A percentile compares a stretch with the other conserved stretches of the same genome.
Conservation (phyloP, 2,888 invertebrate genomes). For the Craniophora ligustri region DNA sequence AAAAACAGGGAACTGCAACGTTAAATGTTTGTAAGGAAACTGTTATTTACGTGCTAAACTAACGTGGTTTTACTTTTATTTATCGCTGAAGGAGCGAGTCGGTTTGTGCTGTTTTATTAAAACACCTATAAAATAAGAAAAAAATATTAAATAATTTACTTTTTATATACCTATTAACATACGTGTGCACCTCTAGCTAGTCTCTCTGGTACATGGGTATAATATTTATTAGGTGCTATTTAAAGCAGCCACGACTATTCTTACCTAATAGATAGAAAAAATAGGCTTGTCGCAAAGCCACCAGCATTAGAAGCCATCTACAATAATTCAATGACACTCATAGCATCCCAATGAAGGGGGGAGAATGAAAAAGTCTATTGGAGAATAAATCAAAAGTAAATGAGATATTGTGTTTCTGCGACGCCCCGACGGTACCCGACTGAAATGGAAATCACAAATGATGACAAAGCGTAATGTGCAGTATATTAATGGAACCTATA, state of each 20-base stretch:
- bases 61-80: slow-evolving; percentile 5
- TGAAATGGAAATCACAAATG: slow-evolving; percentile 75
- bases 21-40: slow-evolving; percentile 38
- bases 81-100: neutral
- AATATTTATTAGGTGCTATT: neutral
- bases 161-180: no score
- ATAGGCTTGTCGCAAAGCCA: slow-evolving; percentile 24
- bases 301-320: slow-evolving; percentile 45
- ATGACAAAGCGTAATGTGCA: slow-evolving; percentile 75
- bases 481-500: slow-evolving; percentile 68
- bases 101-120: neutral
- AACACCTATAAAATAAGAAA: neutral
- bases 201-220: no score
- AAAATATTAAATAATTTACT: no score
- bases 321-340: slow-evolving; percentile 65
- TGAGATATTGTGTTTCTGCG: slow-evolving; percentile 74
- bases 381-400: slow-evolving; percentile 81
- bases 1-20: slow-evolving; percentile 60
- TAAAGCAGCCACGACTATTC: neutral
- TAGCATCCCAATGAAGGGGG: slow-evolving; percentile 65
- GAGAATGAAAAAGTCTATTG: slow-evolving; percentile 74
- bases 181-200: no score
- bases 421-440: slow-evolving; percentile 64
- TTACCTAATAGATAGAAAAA: slow-evolving; percentile 2
- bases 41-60: slow-evolving; percentile 16